Evolutionary conservation across 2,888 invertebrate genomes (phyloP), one percentile per base, ranked within the genome.

Genomic region (Spialia ferax): DNA sequence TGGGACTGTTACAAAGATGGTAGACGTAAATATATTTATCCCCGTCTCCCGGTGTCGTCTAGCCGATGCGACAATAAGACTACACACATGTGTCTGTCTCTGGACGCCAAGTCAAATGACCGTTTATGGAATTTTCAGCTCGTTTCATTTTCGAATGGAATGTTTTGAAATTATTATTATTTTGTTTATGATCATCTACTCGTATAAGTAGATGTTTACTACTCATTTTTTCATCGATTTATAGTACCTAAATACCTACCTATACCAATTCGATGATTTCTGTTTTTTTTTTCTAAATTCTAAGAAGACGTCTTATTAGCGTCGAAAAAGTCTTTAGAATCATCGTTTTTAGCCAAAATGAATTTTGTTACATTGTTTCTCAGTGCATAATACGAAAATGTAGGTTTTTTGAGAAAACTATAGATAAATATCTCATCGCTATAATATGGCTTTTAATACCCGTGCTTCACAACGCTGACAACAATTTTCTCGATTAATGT

Each of bases 111-210:
- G 78, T 77, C 77, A 76, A 78, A 77, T 74, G 72, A 77, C 73
- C 82, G 68, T 79, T 82, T 79, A 81, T 78, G 77, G 74, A 77
- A 81, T 80, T 76, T 56, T 63, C 29, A 18, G 55, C 15, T 32
- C 60, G 50, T 11, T n/a, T 50, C 13, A 22, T 22, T 50, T 45
- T 22, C 50, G 22, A 50, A 22, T 50, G 20, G 50, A 22, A 50
- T 22, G 22, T 13, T 20, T 50, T 50, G 20, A 48, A 48, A 48
- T 45, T 45, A 45, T 45, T 18, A 10, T 18, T 18, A 10, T 18
- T 18, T 45, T n/a, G 0, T 2, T 2, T 10, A 10, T 35, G n/a
- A n/a, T n/a, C n/a, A n/a, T n/a, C n/a, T n/a, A n/a, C n/a, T n/a
- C n/a, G n/a, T n/a, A n/a, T n/a, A n/a, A 29, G 29, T 29, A 29